These are phyloP conservation scores for Astreopora myriophthalma DNA, from an alignment of 64 coral and sea anemone genomes.

Conservation along the genomic window DNA sequence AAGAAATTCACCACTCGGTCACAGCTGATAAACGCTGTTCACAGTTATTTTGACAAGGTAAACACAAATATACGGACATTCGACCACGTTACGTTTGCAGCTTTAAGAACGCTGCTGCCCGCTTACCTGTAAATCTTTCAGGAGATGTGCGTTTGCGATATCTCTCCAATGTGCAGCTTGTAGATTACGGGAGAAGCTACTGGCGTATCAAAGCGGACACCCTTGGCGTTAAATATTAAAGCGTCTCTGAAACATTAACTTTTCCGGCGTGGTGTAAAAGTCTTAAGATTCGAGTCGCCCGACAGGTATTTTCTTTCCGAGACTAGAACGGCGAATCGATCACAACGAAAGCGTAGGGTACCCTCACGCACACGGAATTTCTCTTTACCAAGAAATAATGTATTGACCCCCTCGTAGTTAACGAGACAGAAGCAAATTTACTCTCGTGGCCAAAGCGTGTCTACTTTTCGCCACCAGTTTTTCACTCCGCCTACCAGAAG, in stretches of 20 bases:
- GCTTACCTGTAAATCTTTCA: neutral
- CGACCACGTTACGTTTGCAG: neutral
- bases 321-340: neutral
- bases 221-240: neutral
- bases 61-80: slow-evolving; percentile 12
- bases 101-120: neutral
- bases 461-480: neutral
- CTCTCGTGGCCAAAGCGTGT: neutral
- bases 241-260: neutral
- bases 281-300: neutral
- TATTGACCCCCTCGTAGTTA: neutral
- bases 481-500: slow-evolving; percentile 12
- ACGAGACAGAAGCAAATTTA: neutral
- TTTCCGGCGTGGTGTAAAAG: neutral
- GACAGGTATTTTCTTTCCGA: neutral
- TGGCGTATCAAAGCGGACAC: neutral
- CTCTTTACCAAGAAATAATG: neutral
- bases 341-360: neutral
- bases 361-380: neutral
- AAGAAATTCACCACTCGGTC: slow-evolving; percentile 1
- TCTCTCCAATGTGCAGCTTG: neutral
- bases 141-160: neutral
- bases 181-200: neutral
- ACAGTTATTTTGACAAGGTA: neutral
- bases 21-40: slow-evolving; percentile 38